Base-by-base conservation (phyloP, 2,797 vertebrate genomes). In the Loris lydekkerianus region DNA sequence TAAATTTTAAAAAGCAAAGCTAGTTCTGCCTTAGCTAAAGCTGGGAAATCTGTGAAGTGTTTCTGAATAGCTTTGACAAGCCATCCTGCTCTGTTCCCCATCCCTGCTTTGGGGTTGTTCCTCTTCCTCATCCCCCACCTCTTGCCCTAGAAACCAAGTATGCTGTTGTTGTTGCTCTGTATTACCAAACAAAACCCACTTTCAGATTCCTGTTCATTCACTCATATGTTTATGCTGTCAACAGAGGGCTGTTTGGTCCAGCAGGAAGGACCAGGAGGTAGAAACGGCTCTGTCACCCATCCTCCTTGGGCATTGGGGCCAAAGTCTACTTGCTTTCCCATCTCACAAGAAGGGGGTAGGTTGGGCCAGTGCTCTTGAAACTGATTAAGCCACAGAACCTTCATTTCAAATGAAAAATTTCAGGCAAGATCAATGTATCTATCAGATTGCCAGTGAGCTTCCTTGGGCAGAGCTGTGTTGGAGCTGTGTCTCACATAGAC, bases 151-250 rank as follows among this genome's bases (percentile, higher is more conserved):
- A 91, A 91, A 80, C 91, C 69, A 60, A 96, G 49, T 3, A 43
- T 86, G 86, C 81, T 93, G 34, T 88, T 86, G 77, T 90, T 92
- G 72, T 88, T 69, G 73, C 37, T 23, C 46, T 53, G 0, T 23
- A 49, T 69, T n/a, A 49, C 60, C 91, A 86, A 90, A 97, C 80
- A 78, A 92, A 95, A 85, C 85, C 84, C 10, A 40, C 88, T 90
- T 75, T 90, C 94, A 81, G 87, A 84, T 77, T 53, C 82, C 80
- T 83, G 3, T 23, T 78, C 83, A 10, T n/a, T 60, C 18, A 1
- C 49, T 92, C 75, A 8, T 11, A 8, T 29, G 75, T 29, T 34
- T 63, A 17, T 53, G n/a, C 89, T 93, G 73, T 72, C 49, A 18
- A 43, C 53, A 46, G 69, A 88, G 76, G 60, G 27, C 73, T 53